phyloP scores from a whole-genome alignment of 1,140 invertebrate genomes.

The Dufourea novaeangliae region DNA sequence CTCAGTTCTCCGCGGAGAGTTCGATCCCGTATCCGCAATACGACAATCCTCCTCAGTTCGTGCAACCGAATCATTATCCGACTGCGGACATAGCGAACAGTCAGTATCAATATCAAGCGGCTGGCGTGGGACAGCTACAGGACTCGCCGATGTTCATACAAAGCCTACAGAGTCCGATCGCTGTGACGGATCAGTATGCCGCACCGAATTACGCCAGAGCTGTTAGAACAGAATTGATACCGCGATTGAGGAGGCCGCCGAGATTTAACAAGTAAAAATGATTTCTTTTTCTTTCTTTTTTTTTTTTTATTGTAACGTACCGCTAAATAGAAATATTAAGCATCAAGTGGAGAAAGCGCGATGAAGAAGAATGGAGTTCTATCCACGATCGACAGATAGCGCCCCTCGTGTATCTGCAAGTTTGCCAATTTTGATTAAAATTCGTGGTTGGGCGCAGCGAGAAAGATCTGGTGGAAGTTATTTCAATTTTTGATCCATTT shows the following conservation, averaged over 20 bases:
- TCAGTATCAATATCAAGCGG: constrained; percentile 71
- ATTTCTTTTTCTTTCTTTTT: not conserved
- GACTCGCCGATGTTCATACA: constrained; percentile 73
- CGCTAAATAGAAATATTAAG: not conserved
- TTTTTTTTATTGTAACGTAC: not conserved
- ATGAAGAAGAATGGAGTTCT: not conserved
- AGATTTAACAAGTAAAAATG: constrained; percentile 71
- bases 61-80: constrained; percentile 70
- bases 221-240: constrained; percentile 71
- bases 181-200: constrained; percentile 72
- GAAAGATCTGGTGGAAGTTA: constrained; percentile 77
- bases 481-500: constrained; percentile 81
- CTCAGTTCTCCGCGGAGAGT: constrained; percentile 70
- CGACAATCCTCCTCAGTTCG: constrained; percentile 68
- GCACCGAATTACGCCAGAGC: constrained; percentile 71
- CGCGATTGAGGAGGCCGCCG: constrained; percentile 66
- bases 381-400: not conserved
- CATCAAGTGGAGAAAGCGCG: not conserved
- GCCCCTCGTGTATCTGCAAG: constrained; percentile 19
- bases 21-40: constrained; percentile 70
- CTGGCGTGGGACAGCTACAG: constrained; percentile 68
- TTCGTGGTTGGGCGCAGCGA: not conserved
- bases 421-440: constrained; percentile 37
- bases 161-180: constrained; percentile 70
- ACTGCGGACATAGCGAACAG: constrained; percentile 64